Percentiles rank a stretch among this genome's conserved stretches.
These are phyloP conservation scores for Amphiduros pacificus DNA, from an alignment of 2,888 invertebrate species.

Conservation along the genomic window DNA sequence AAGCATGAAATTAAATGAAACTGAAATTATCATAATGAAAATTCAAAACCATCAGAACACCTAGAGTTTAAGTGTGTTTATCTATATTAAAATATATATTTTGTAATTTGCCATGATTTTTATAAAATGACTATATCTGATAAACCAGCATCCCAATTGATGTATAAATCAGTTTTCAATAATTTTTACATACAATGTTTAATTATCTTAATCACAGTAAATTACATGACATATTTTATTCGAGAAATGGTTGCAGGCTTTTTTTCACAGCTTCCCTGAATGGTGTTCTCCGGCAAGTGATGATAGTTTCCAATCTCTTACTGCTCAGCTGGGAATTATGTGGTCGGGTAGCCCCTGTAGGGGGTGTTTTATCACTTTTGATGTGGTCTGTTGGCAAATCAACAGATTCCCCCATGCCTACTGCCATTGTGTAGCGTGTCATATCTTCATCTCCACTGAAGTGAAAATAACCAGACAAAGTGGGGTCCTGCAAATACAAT, in stretches of 20 bases:
- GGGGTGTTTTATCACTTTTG: constrained; percentile 42
- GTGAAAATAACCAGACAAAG: constrained; percentile 61
- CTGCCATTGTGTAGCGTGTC: constrained; percentile 64
- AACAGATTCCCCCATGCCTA: constrained; percentile 60
- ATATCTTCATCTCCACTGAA: constrained; percentile 62
- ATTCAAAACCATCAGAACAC: too few species aligned
- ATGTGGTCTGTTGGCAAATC: constrained; percentile 57
- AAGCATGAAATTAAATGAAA: too few species aligned
- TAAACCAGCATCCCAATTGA: too few species aligned
- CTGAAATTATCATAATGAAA: too few species aligned
- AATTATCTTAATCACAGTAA: too few species aligned
- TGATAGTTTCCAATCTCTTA: constrained; percentile 51
- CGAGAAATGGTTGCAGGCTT: neutral
- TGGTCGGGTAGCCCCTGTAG: constrained; percentile 57
- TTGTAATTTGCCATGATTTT: too few species aligned
- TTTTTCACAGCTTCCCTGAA: neutral
- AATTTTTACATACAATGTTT: too few species aligned
- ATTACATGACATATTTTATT: neutral
- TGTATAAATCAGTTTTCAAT: too few species aligned
- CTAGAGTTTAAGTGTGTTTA: too few species aligned
- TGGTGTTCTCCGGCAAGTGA: constrained; percentile 36
- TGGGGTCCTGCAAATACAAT: constrained; percentile 43
- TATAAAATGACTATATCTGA: too few species aligned
- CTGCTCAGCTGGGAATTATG: constrained; percentile 58
- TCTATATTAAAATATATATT: too few species aligned